Percentiles rank a stretch among this genome's conserved stretches.
These are phyloP conservation scores for Menidia beryllina DNA, from an alignment of 2,113 vertebrate species.

Conservation along the genomic window DNA sequence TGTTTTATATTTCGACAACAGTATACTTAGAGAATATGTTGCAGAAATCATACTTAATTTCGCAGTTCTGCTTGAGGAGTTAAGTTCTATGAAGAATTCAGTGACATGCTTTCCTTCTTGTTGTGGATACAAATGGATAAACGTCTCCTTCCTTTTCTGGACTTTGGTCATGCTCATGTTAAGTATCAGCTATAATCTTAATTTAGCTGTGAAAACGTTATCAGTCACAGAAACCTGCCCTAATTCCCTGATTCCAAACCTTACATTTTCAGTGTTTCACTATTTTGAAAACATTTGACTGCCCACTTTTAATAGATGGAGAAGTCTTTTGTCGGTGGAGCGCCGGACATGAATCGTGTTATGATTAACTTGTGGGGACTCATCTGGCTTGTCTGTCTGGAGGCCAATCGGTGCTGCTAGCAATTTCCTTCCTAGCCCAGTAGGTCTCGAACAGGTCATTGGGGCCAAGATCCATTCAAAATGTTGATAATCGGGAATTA, in stretches of 20 bases:
- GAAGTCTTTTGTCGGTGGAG: conserved; percentile 40
- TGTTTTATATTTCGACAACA: conserved; percentile 33
- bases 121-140: conserved; percentile 1
- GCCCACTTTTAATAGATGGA: conserved; percentile 22
- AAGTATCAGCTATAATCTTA: not conserved
- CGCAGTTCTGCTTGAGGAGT: conserved; percentile 16
- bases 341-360: conserved; percentile 47
- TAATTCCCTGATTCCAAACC: not conserved
- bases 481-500: conserved; percentile 66
- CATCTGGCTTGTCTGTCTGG: conserved; percentile 51
- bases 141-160: conserved; percentile 2
- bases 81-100: conserved; percentile 4
- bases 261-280: not conserved
- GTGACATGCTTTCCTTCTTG: not conserved
- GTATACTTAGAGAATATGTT: conserved; percentile 38
- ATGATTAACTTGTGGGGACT: conserved; percentile 65
- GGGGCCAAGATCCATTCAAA: conserved; percentile 58
- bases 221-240: not conserved
- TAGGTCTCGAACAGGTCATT: conserved; percentile 47
- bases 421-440: conserved; percentile 61
- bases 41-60: conserved; percentile 27
- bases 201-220: too few species aligned
- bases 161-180: conserved; percentile 2
- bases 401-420: conserved; percentile 60
- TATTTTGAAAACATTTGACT: not conserved